Conservation (phyloP, 2,113 vertebrate genomes). For the Burhinus oedicnemus region DNA sequence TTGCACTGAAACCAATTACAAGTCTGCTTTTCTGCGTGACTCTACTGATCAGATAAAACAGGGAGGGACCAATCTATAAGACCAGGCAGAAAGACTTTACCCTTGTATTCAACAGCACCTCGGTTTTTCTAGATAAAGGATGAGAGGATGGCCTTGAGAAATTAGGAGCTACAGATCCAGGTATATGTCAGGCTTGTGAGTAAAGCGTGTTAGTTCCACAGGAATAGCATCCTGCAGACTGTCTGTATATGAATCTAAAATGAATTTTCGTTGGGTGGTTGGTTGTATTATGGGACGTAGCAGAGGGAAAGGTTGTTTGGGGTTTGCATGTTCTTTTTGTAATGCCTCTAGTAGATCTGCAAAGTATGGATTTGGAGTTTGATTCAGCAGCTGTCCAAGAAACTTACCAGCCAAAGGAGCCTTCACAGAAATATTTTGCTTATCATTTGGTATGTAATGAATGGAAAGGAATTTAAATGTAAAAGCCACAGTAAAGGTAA, state of each 20-base stretch:
- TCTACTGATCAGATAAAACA: neutral
- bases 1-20: neutral
- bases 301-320: neutral
- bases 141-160: neutral
- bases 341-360: neutral
- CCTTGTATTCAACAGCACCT: neutral
- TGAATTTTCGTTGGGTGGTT: accelerated
- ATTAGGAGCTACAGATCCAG: neutral
- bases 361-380: neutral
- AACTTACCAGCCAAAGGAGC: neutral
- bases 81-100: neutral
- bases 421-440: neutral
- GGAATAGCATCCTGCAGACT: neutral
- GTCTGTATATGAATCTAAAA: neutral
- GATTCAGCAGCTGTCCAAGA: neutral
- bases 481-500: neutral
- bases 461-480: neutral
- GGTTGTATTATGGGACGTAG: neutral
- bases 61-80: neutral
- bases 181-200: neutral
- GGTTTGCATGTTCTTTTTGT: neutral
- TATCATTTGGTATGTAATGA: neutral
- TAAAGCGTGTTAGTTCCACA: neutral
- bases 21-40: neutral
- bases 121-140: neutral